phyloP scores from a whole-genome alignment of 92 coral and sea anemone species.

The Phenganax marumi region DNA sequence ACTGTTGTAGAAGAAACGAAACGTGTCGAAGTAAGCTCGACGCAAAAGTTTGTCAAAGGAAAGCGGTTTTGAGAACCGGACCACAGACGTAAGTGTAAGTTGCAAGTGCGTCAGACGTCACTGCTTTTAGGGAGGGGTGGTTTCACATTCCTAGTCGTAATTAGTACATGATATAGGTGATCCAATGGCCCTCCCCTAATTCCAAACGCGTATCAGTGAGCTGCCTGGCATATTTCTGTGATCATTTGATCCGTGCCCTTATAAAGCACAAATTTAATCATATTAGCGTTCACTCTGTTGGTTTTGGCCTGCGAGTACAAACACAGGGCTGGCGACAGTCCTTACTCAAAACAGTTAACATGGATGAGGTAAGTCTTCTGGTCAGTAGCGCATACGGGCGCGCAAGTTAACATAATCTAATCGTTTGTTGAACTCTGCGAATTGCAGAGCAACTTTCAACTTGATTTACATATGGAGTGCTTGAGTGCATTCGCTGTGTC shows the following conservation, averaged over 20 bases:
- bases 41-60: slow-evolving; percentile 16
- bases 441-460: background rate
- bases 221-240: slow-evolving; percentile 32
- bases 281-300: background rate
- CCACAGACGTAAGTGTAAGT: slow-evolving; percentile 7
- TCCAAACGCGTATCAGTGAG: background rate
- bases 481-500: background rate
- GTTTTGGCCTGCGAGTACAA: background rate
- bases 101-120: background rate
- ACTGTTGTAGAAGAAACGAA: slow-evolving; percentile 8
- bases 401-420: background rate
- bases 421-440: slow-evolving; percentile 2
- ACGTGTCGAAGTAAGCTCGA: background rate
- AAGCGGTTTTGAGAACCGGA: slow-evolving; percentile 32
- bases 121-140: slow-evolving; percentile 26
- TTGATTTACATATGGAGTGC: background rate
- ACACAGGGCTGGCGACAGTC: background rate
- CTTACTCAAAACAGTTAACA: background rate
- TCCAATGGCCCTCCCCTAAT: slow-evolving; percentile 27
- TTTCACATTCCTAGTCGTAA: slow-evolving; percentile 6
- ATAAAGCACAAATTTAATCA: slow-evolving; percentile 27
- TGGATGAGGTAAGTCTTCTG: slow-evolving; percentile 16
- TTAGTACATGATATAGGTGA: background rate
- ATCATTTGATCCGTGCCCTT: background rate
- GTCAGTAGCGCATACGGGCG: background rate